Base-by-base conservation (phyloP, 2,888 invertebrate genomes). In the Stenodera caucasica region DNA sequence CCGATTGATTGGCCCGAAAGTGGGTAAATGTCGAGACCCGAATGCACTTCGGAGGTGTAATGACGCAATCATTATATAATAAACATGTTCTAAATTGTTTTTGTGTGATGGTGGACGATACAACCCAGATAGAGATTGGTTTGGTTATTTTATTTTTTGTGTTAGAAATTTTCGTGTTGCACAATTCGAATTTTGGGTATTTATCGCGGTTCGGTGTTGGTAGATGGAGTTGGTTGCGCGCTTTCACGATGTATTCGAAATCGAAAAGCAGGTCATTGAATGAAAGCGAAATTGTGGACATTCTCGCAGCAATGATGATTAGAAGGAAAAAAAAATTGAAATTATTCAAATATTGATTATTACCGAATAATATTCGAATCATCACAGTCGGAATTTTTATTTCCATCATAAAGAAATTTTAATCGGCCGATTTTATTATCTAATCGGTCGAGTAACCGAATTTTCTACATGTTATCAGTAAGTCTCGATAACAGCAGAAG, bases 201-300 rank as follows among this genome's bases (percentile, higher is more conserved):
- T 26, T 26, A 26, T 26, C 26, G 7, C 7, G 26, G 26, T 26
- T 5, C 7, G 4, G 26, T 18, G 21, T 21, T 18, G 15, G 11
- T 67, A 65, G 72, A 72, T 73, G 70, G 66, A 72, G 70, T 70
- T 57, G 57, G 67, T 67, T 72, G 71, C 74, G 71, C 70, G 78
- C 79, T 80, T 80, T 80, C 80, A 79, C 77, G 77, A 77, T 76
- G 78, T 21, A 45, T 45, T 45, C 21, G 45, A 45, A 76, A 75
- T 74, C 78, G 71, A 76, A 79, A 80, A 79, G 77, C 77, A 75
- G 78, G 78, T 78, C 79, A 78, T 60, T 71, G 72, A 77, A 77
- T 77, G 77, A 79, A 79, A 78, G 79, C 77, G 79, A 78, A 78
- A 77, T 45, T 72, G 70, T 73, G 70, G 73, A 72, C 76, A 75